phyloP scores from a whole-genome alignment of 2,888 invertebrate species.

The Celastrina argiolus region DNA sequence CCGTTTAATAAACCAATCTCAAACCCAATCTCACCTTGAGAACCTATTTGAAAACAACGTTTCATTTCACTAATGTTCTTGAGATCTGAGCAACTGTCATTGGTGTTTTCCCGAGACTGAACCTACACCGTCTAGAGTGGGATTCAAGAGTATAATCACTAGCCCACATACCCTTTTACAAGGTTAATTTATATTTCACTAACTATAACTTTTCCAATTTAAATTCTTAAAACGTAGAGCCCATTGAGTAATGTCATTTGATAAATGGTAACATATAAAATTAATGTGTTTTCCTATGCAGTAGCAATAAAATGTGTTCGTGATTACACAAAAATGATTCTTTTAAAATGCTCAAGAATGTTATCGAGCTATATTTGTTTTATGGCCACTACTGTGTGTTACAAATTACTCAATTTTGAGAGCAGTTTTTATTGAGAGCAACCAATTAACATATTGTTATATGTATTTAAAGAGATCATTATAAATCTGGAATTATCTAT shows the following conservation, averaged over 20 bases:
- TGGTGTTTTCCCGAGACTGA: too few relatives aligned
- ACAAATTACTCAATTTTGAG: neutral
- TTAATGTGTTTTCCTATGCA: constrained; percentile 51
- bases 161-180: neutral
- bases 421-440: neutral
- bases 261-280: constrained; percentile 51
- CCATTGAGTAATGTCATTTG: constrained; percentile 36
- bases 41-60: too few relatives aligned
- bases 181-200: neutral
- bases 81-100: too few relatives aligned
- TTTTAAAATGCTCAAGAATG: constrained; percentile 8
- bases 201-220: neutral
- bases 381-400: constrained; percentile 12
- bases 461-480: neutral
- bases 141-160: too few relatives aligned
- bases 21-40: too few relatives aligned
- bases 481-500: too few relatives aligned
- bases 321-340: constrained; percentile 14
- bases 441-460: neutral
- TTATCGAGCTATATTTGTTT: constrained; percentile 10
- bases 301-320: constrained; percentile 59
- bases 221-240: neutral
- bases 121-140: too few relatives aligned
- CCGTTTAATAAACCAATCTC: too few relatives aligned
- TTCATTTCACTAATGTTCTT: too few relatives aligned